A percentile compares a stretch with the other conserved stretches of the same genome.
phyloP scores from a whole-genome alignment of 1,140 invertebrate genomes.

The Drosophila nikananu region DNA sequence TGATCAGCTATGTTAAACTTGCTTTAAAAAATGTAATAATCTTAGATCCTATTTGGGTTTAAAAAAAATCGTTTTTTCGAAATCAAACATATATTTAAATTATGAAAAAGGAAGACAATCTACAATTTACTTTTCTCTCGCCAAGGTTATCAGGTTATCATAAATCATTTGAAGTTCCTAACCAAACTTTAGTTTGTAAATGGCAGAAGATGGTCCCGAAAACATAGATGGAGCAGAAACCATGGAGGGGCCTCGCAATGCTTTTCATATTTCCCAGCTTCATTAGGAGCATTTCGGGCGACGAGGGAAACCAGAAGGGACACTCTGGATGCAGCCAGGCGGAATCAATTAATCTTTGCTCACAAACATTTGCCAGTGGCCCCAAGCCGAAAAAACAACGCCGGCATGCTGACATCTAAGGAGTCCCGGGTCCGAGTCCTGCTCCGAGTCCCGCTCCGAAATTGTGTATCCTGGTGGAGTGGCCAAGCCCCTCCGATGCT shows the following conservation, averaged over 20 bases:
- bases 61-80: background rate
- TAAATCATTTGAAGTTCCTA: conserved; percentile 21
- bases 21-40: background rate
- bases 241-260: conserved; percentile 2
- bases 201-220: conserved; percentile 1
- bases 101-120: background rate
- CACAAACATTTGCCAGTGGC: conserved; percentile 76
- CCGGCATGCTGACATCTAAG: conserved; percentile 68
- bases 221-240: conserved; percentile 6
- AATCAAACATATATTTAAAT: background rate
- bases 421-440: conserved; percentile 45
- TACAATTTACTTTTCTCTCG: background rate
- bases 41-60: background rate
- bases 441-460: conserved; percentile 42
- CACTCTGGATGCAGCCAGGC: conserved; percentile 77
- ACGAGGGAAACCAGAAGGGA: conserved; percentile 51
- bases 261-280: conserved; percentile 1
- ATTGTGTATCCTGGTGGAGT: conserved; percentile 55
- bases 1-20: no score
- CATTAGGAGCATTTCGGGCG: conserved; percentile 4
- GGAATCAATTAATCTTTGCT: conserved; percentile 82
- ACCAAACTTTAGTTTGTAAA: conserved; percentile 12
- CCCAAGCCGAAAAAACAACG: conserved; percentile 34
- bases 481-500: conserved; percentile 31
- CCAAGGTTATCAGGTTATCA: background rate